These are phyloP conservation scores for Ibidorhyncha struthersii DNA, from an alignment of 2,113 vertebrate species.

Conservation along the genomic window DNA sequence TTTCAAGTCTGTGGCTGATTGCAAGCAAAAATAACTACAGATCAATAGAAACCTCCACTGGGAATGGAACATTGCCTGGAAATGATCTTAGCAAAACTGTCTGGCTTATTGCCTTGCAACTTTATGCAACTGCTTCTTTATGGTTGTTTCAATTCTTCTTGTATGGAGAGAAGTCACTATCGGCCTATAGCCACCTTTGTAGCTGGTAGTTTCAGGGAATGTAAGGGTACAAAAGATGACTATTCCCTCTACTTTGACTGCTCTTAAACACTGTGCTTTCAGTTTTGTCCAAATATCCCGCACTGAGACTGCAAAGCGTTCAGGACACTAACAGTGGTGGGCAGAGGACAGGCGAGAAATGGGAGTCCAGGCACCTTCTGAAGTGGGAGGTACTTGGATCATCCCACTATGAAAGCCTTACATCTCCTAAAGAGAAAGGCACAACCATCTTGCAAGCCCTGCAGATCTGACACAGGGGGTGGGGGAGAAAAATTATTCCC, in stretches of 20 bases:
- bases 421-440: not conserved
- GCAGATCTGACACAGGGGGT: not conserved
- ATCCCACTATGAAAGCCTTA: not conserved
- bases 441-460: not conserved
- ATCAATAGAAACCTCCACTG: conserved; percentile 44
- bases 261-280: not conserved
- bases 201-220: not conserved
- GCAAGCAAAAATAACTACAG: conserved; percentile 32
- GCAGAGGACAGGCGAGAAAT: not conserved
- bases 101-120: not conserved
- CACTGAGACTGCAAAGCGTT: not conserved
- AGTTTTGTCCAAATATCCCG: not conserved
- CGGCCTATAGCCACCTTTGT: not conserved
- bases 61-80: conserved; percentile 50
- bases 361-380: not conserved
- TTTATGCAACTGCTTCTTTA: not conserved
- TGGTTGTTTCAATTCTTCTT: not conserved
- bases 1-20: not conserved
- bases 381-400: not conserved
- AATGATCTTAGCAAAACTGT: conserved; percentile 16
- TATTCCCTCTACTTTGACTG: not conserved
- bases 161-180: not conserved
- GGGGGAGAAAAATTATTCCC: not conserved
- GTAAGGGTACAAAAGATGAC: not conserved
- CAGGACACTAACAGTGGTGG: not conserved